phyloP scores from a whole-genome alignment of 2,888 invertebrate genomes.

The Holacanthella duospinosa region DNA sequence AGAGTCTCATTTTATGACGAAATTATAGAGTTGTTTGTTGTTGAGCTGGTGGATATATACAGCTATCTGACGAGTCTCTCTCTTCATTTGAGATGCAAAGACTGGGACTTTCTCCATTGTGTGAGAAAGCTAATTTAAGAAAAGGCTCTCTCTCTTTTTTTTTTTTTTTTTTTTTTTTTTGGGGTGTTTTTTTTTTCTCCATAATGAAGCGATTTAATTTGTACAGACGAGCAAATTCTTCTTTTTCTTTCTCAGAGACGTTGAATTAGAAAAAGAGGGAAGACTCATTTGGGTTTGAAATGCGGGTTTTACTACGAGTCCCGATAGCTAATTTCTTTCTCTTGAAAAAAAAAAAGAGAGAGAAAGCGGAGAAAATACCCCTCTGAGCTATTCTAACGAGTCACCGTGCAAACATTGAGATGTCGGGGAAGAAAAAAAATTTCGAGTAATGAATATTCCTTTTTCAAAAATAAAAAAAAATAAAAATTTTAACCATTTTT shows the following conservation, averaged over 20 bases:
- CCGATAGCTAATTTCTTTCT: conserved; percentile 25
- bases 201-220: conserved; percentile 31
- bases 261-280: conserved; percentile 11
- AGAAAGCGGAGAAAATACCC: conserved; percentile 2
- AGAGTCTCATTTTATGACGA: neutral
- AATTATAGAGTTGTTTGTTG: no score
- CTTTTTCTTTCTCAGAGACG: conserved; percentile 10
- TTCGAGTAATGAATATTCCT: conserved; percentile 30
- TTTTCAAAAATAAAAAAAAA: conserved; percentile 18
- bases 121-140: neutral
- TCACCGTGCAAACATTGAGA: conserved; percentile 8
- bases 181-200: conserved; percentile 14
- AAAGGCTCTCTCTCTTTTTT: neutral
- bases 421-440: conserved; percentile 13
- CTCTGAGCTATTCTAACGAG: conserved; percentile 2
- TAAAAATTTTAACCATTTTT: no score
- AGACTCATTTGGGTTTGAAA: conserved; percentile 23
- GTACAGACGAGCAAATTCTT: conserved; percentile 30
- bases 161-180: neutral
- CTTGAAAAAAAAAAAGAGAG: neutral
- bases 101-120: no score
- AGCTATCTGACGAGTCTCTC: no score
- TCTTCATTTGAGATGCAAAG: no score
- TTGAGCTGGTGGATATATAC: no score
- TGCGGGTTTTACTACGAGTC: conserved; percentile 19